Evolutionary conservation across 2,113 vertebrate species (phyloP).

Genomic region (Triplophysa rosa): DNA sequence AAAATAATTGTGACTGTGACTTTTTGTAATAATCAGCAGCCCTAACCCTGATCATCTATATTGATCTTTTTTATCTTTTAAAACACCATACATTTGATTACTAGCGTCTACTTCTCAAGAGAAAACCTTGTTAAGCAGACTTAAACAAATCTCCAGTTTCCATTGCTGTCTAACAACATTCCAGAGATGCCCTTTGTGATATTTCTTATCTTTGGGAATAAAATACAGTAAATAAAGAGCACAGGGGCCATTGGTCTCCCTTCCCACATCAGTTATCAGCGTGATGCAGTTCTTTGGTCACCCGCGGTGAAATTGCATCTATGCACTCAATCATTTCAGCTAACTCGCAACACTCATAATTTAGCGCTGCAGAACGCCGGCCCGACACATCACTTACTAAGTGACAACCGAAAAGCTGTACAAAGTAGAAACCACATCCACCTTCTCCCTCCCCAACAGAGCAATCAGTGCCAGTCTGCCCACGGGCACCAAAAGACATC

Average conservation of each 20-base stretch:
- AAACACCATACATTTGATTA: too few relatives aligned
- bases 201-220: too few relatives aligned
- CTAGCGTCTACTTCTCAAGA: too few relatives aligned
- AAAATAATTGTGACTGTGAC: too few relatives aligned
- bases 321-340: slow-evolving; percentile 43
- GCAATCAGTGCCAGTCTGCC: slow-evolving; percentile 23
- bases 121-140: too few relatives aligned
- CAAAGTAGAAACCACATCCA: slow-evolving; percentile 12
- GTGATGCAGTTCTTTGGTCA: slow-evolving; percentile 14
- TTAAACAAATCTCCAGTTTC: too few relatives aligned
- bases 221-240: background rate
- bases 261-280: background rate
- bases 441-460: background rate
- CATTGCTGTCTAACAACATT: too few relatives aligned
- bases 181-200: too few relatives aligned
- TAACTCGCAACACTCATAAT: slow-evolving; percentile 47
- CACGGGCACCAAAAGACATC: slow-evolving; percentile 4
- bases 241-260: background rate
- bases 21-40: too few relatives aligned
- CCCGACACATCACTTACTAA: slow-evolving; percentile 29
- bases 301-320: slow-evolving; percentile 50
- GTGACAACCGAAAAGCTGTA: background rate
- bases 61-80: too few relatives aligned
- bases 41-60: too few relatives aligned
- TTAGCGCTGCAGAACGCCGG: slow-evolving; percentile 21